Conservation (phyloP, 2,797 vertebrate genomes). For the Sylvilagus floridanus region DNA sequence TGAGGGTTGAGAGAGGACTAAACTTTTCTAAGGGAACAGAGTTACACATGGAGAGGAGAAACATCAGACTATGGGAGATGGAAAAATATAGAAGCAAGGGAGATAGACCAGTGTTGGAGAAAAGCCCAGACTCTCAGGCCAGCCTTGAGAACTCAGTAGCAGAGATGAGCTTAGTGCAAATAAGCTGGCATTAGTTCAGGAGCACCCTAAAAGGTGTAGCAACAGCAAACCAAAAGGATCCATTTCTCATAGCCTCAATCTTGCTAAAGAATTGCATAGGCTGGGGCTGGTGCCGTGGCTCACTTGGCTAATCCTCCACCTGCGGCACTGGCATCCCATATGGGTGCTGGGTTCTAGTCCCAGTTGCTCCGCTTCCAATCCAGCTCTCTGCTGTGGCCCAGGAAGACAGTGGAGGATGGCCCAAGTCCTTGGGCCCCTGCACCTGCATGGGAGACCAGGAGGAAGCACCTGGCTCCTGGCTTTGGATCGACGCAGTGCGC, state of each 20-base stretch:
- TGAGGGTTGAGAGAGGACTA: neutral
- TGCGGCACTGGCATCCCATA: too few relatives aligned
- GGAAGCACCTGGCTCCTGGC: too few relatives aligned
- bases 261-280: neutral
- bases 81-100: neutral
- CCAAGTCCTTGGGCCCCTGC: too few relatives aligned
- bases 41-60: neutral
- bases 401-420: too few relatives aligned
- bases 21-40: constrained; percentile 23
- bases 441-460: too few relatives aligned
- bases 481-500: too few relatives aligned
- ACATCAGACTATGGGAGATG: neutral
- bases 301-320: too few relatives aligned
- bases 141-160: neutral
- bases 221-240: neutral
- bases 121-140: neutral
- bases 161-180: neutral
- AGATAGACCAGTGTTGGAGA: neutral
- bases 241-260: neutral
- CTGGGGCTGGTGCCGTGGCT: too few relatives aligned
- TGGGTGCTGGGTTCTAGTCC: too few relatives aligned
- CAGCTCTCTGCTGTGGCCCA: too few relatives aligned
- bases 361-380: too few relatives aligned
- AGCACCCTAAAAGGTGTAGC: neutral
- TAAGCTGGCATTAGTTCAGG: neutral